Evolutionary conservation across 2,888 invertebrate genomes (phyloP).

Genomic region (Lasius fuliginosus): DNA sequence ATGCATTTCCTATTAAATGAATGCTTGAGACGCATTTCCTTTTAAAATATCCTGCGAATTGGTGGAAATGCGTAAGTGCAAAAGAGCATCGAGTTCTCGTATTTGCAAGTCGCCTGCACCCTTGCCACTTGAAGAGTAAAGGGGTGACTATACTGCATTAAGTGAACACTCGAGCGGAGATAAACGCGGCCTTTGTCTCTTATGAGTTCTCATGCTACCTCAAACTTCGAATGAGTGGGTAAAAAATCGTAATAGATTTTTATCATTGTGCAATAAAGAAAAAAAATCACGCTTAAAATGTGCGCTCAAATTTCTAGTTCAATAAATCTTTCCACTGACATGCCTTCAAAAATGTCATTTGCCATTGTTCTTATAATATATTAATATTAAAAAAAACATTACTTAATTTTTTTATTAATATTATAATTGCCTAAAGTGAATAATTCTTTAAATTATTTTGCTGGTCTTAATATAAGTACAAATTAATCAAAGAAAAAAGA

Average conservation of each 20-base stretch:
- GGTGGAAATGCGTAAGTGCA: slow-evolving; percentile 58
- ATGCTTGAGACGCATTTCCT: slow-evolving; percentile 62
- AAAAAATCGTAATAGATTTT: slow-evolving; percentile 46
- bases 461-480: neutral
- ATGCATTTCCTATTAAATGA: slow-evolving; percentile 50
- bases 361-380: neutral
- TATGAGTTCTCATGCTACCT: slow-evolving; percentile 60
- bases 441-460: neutral
- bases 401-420: neutral
- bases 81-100: slow-evolving; percentile 72
- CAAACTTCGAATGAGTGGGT: slow-evolving; percentile 59
- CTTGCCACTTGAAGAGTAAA: slow-evolving; percentile 63
- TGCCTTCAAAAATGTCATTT: neutral
- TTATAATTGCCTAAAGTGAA: neutral
- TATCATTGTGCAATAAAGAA: slow-evolving; percentile 25
- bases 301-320: neutral
- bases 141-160: slow-evolving; percentile 70
- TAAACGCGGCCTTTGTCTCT: slow-evolving; percentile 75
- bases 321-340: neutral
- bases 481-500: neutral
- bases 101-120: slow-evolving; percentile 72
- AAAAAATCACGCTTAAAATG: neutral
- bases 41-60: slow-evolving; percentile 59
- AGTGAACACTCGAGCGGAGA: slow-evolving; percentile 69
- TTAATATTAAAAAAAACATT: neutral